Base-by-base conservation (phyloP, 2,888 invertebrate genomes). In the Xanthia togata region DNA sequence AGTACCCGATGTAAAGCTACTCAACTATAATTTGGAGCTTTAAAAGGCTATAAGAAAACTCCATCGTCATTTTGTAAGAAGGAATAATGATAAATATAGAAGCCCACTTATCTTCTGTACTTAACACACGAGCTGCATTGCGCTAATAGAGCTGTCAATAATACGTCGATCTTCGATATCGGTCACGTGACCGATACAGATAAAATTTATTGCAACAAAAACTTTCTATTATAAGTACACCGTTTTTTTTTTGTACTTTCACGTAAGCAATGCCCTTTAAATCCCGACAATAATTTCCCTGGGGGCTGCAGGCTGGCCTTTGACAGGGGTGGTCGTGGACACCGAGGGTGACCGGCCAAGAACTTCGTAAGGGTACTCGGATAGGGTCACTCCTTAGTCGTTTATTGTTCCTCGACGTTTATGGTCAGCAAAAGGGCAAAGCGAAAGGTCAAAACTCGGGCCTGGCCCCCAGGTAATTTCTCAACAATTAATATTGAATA, bases 231-330 rank as follows among this genome's bases (percentile, higher is more conserved):
- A 94, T 92, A 94, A 93, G 92, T 93, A 93, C 93, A 93, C 92
- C 92, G 92, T 94, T 95, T 96, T 89, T 95, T 96, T 89, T 96
- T 96, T 96, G 92, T 95, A 93, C 92, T 92, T 96, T 91, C 89
- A 90, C 94, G 94, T 93, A 94, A 95, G 95, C 94, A 94, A 92
- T 95, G 96, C 96, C 96, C 96, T 96, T 96, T 96, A 96, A 97
- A 97, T 96, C 96, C 96, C 95, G 95, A 95, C 96, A 95, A 96
- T 96, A 96, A 96, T 96, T 97, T 97, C 96, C 97, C 97, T 85
- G 72, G 96, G 93, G 96, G 93, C 90, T 90, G 87, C 89, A 91
- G 93, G 88, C 92, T 95, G 94, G 94, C 95, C 95, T 95, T 96
- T 96, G 95, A 94, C 95, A 93, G 95, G 96, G 96, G 96, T 93